Percentiles rank a stretch among this genome's conserved stretches.
Evolutionary conservation across 2,113 vertebrate genomes (phyloP).

Genomic region (Crotophaga sulcirostris): DNA sequence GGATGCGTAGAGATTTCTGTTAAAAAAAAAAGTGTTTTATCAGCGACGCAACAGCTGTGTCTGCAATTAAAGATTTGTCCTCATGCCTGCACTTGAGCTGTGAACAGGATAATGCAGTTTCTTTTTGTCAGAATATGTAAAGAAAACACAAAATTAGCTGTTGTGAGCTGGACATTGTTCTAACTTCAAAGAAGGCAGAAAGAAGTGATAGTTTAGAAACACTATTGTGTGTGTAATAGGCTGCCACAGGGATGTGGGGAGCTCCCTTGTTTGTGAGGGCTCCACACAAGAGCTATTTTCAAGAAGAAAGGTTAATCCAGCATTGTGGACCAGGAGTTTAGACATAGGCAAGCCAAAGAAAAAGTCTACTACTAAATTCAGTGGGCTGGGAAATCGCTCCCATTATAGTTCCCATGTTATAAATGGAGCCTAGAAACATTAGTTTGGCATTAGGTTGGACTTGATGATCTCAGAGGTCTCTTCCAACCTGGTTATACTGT

Average conservation of each 20-base stretch:
- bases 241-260: not conserved
- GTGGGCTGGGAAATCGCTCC: not conserved
- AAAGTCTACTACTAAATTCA: slow-evolving; percentile 3
- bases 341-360: not conserved
- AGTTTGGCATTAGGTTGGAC: no score
- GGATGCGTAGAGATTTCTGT: not conserved
- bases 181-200: not conserved
- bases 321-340: not conserved
- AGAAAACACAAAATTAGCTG: not conserved
- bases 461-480: no score
- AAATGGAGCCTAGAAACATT: not conserved
- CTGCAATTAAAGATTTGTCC: not conserved
- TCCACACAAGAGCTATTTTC: not conserved
- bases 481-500: no score
- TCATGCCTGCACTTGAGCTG: not conserved
- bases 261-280: not conserved
- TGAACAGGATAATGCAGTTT: not conserved
- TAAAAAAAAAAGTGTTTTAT: not conserved
- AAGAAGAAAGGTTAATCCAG: not conserved
- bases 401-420: not conserved
- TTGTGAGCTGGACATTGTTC: not conserved
- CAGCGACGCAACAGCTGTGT: not conserved
- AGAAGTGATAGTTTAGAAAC: not conserved
- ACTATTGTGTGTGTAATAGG: not conserved
- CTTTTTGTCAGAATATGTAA: not conserved